Conservation (phyloP, 2,888 invertebrate species). For the Alviniconcha strummeri region DNA sequence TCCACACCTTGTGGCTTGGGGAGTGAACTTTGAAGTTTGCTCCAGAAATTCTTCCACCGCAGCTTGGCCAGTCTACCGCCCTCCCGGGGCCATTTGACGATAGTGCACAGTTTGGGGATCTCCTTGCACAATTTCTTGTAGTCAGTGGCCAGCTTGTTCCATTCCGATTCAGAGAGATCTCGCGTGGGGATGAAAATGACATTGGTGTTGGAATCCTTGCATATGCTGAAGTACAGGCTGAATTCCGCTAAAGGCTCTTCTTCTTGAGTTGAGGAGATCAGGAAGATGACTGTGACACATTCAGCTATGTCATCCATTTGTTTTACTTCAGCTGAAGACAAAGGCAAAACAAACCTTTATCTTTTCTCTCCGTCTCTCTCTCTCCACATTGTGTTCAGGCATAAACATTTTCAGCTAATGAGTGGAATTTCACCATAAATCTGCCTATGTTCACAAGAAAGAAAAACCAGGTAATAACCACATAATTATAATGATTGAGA, state of each 20-base stretch:
- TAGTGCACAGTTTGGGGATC: background rate
- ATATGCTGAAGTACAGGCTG: background rate
- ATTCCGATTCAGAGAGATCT: background rate
- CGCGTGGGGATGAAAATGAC: slow-evolving; percentile 1
- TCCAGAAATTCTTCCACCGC: slow-evolving; percentile 3
- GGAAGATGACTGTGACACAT: slow-evolving; percentile 18
- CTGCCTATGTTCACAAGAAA: background rate
- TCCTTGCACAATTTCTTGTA: background rate
- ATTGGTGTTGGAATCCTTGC: background rate
- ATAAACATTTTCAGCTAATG: background rate
- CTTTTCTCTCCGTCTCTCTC: background rate
- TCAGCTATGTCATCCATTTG: background rate
- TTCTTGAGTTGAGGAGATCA: background rate
- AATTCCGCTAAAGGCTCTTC: background rate
- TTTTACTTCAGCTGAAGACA: background rate
- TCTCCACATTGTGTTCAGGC: background rate
- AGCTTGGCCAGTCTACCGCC: background rate
- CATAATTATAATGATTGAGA: too few species aligned
- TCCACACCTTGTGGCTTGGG: background rate
- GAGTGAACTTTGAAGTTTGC: background rate
- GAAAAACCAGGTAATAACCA: background rate
- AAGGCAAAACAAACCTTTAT: background rate
- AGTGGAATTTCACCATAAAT: background rate
- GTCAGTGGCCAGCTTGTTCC: background rate
- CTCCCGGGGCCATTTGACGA: background rate